Evolutionary conservation across 1,140 invertebrate species (phyloP), one percentile per base, ranked within the genome.

Genomic region (Drosophila orena): DNA sequence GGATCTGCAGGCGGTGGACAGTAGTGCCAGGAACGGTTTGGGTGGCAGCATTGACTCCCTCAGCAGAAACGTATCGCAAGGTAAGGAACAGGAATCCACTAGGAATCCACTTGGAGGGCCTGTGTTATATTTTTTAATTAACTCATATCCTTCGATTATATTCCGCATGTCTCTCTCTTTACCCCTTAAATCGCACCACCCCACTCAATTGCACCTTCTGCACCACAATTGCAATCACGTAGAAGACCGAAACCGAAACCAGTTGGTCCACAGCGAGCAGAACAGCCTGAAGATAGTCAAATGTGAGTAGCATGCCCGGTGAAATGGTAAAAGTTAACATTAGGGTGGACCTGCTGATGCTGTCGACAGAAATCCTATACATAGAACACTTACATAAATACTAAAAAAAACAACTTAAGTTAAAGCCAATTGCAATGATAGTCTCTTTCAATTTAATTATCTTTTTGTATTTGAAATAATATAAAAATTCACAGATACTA

Each of bases 51-150:
- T 91, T 20, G 92, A 92, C 64, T 92, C 91, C 1, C 49, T 92
- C 7, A 92, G 91, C 66, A 70, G 88, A 12, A 92, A 92, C 60
- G 90, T 92, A 4, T 92, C 91, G 8, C 92, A 92, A 77, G 92
- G 92, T 92, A 52, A 80, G 50, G 14, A 14, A 37, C 34, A 14
- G 30, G 20, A n/a, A 27, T 42, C 34, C 12, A 17, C 6, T 35
- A 2, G 3, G 49, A 10, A 8, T 24, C 24, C 24, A 4, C 22
- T 24, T 0, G 7, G 27, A 30, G 27, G 7, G n/a, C 1, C 5
- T 3, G 3, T 4, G 12, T n/a, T 12, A 37, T 30, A 20, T 7
- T 7, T 0, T 17, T 12, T 12, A 12, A 4, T 27, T 10, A 15
- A 42, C 38, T 12, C 3, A 54, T 24, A 47, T 30, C 8, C 53